Conservation (phyloP, 2,888 invertebrate species). For the Lingula anatina region DNA sequence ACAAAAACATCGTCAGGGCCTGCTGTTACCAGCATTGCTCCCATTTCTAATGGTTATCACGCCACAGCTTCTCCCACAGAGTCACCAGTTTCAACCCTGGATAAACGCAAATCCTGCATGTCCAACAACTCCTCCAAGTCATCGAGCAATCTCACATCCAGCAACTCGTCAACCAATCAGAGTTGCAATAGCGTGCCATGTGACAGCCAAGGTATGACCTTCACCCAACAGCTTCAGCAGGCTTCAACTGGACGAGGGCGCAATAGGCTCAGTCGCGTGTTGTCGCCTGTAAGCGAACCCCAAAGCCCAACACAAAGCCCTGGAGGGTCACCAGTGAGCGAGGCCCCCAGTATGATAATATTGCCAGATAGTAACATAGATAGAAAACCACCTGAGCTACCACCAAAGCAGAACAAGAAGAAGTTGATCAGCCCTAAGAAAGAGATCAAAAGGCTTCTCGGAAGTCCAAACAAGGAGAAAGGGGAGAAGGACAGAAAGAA, state of each 20-base stretch:
- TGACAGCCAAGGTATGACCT: slow-evolving; percentile 61
- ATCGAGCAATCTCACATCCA: slow-evolving; percentile 63
- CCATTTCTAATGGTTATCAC: slow-evolving; percentile 12
- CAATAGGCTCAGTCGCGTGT: slow-evolving; percentile 61
- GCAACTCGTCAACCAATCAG: slow-evolving; percentile 60
- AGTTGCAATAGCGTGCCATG: slow-evolving; percentile 20
- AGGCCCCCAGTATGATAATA: no score
- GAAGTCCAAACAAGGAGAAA: no score
- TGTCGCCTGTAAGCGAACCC: slow-evolving; percentile 62
- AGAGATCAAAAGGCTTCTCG: no score
- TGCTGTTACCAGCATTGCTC: slow-evolving; percentile 16
- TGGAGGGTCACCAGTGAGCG: slow-evolving; percentile 65
- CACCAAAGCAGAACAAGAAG: no score
- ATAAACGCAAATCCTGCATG: slow-evolving; percentile 50
- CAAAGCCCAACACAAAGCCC: slow-evolving; percentile 76
- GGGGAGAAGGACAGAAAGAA: no score
- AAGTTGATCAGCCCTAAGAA: no score
- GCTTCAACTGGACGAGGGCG: slow-evolving; percentile 64
- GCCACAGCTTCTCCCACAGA: slow-evolving; percentile 33
- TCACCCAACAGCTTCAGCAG: slow-evolving; percentile 87
- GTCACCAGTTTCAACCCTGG: slow-evolving; percentile 53
- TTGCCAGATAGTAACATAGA: no score
- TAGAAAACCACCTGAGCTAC: no score
- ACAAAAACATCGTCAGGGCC: slow-evolving; percentile 15
- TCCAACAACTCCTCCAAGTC: slow-evolving; percentile 63